Base-by-base conservation (phyloP, 2,113 vertebrate species). In the Labeo catla region DNA sequence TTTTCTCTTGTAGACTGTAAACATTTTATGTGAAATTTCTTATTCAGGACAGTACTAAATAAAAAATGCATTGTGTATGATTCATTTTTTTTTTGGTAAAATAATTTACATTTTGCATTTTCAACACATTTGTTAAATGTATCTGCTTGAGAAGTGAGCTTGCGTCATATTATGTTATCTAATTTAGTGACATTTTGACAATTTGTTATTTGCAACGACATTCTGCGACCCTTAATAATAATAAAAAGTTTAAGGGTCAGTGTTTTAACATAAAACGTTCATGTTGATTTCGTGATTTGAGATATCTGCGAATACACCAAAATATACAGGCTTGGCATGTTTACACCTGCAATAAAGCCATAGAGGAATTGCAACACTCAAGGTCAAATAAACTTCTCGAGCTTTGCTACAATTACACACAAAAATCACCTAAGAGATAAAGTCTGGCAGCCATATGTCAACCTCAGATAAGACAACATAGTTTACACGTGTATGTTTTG, bases 351-450 rank as follows among this genome's bases (percentile, higher is more conserved):
- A 70, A 50, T 70, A 82, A 36, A 82, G 9, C 63, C 23, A 52
- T 13, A 70, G 47, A 70, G n/a, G 43, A 82, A 50, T 70, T 70
- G 45, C 47, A 49, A 70, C 52, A 43, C 84, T 68, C 54, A 63
- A 50, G 57, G 82, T 86, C 81, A 88, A 81, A 76, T 76, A 76
- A 84, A 81, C 57, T 79, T 68, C 59, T 34, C 0, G 5, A 39
- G 6, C 8, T 74, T 19, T 36, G 16, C 54, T 7, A 23, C 9
- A 66, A 13, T 54, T 45, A 86, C 79, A 72, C 39, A 47, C 8
- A 4, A 23, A 65, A 79, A 70, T 57, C n/a, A 85, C 59, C 9
- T 36, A 21, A 84, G 45, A 36, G 73, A 59, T 76, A 54, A 61
- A 43, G 36, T 59, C 16, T 10, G 36, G 13, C 70, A 47, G 28